These are phyloP conservation scores for Morus bassanus DNA, from an alignment of 2,797 vertebrate species.

Conservation along the genomic window DNA sequence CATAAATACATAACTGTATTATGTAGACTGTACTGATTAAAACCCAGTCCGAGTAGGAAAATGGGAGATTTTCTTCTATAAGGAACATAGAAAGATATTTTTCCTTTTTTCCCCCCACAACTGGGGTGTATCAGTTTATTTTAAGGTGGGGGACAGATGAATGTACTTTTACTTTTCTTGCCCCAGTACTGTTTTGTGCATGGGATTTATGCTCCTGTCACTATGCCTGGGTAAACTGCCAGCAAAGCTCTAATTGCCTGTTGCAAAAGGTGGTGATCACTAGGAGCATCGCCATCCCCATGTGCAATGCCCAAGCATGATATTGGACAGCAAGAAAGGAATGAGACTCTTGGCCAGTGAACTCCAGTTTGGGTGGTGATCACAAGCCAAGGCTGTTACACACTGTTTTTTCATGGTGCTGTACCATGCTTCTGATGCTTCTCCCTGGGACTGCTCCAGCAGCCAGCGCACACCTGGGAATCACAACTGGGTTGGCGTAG, in stretches of 20 bases:
- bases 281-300: neutral
- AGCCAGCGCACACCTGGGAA: neutral
- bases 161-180: neutral
- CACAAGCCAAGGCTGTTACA: neutral
- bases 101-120: rapidly evolving
- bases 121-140: neutral
- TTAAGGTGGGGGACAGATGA: neutral
- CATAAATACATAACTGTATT: neutral
- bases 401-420: neutral
- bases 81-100: neutral
- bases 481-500: neutral
- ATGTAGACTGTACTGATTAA: neutral
- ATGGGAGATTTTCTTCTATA: neutral
- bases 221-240: neutral
- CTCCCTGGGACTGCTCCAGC: neutral
- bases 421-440: neutral
- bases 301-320: neutral
- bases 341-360: neutral
- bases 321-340: neutral
- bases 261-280: neutral
- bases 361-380: neutral
- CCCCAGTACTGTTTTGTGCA: neutral
- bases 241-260: neutral
- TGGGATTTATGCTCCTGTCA: neutral
- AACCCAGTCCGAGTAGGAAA: neutral